These are phyloP conservation scores for Danio jaintianensis DNA, from an alignment of 2,797 vertebrate genomes.

Conservation along the genomic window DNA sequence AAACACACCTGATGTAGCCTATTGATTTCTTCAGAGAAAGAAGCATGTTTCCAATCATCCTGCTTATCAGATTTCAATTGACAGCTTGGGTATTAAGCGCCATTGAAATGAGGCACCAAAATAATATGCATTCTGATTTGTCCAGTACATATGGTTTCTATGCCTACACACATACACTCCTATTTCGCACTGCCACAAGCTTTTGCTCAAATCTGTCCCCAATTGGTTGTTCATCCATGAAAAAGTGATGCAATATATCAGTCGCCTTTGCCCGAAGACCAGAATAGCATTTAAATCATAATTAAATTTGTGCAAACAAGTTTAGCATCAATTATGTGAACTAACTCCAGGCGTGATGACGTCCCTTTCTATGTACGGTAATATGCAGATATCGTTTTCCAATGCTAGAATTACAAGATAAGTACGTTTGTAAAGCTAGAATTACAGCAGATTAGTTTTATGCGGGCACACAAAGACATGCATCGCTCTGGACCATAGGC, in stretches of 20 bases:
- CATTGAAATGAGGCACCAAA: too few relatives aligned
- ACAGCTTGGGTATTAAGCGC: too few relatives aligned
- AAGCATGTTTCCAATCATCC: too few relatives aligned
- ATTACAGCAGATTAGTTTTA: conserved; percentile 16
- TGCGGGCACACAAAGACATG: not conserved
- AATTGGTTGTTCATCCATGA: not conserved
- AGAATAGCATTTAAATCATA: conserved; percentile 15
- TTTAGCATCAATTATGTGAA: conserved; percentile 10
- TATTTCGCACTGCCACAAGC: too few relatives aligned
- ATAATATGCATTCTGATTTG: too few relatives aligned
- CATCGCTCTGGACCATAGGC: not conserved
- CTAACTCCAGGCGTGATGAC: not conserved
- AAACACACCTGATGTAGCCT: too few relatives aligned
- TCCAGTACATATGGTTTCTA: too few relatives aligned
- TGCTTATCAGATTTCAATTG: too few relatives aligned
- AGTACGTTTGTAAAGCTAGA: conserved; percentile 16
- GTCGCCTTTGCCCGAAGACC: conserved; percentile 3
- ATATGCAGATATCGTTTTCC: conserved; percentile 17
- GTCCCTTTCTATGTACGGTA: not conserved
- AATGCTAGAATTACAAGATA: conserved; percentile 14
- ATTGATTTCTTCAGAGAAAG: too few relatives aligned
- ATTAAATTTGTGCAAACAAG: conserved; percentile 20
- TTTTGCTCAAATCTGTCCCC: not conserved
- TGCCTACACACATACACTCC: too few relatives aligned
- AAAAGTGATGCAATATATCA: not conserved